Percentiles rank a stretch among this genome's conserved stretches.
Conservation (phyloP, 1,140 invertebrate species). For the Lycorma delicatula region DNA sequence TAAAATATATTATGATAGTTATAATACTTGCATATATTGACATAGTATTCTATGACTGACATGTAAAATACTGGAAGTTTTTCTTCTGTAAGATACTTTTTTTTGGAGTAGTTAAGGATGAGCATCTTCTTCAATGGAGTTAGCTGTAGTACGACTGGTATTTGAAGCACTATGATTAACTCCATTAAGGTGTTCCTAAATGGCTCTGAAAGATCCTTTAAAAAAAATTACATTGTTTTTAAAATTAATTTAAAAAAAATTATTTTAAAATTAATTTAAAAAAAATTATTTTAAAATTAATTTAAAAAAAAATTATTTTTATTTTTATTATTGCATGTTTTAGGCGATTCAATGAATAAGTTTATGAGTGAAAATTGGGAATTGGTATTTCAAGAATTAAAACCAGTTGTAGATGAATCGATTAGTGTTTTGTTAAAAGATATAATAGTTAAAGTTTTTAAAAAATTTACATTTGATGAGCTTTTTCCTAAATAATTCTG, state of each 20-base stretch:
- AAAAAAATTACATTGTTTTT: too few relatives aligned
- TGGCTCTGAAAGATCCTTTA: too few relatives aligned
- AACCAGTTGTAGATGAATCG: constrained; percentile 49
- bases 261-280: not conserved
- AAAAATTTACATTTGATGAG: constrained; percentile 50
- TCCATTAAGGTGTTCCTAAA: not conserved
- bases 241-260: not conserved
- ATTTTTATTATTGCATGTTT: constrained; percentile 14
- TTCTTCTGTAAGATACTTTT: too few relatives aligned
- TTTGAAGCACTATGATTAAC: not conserved
- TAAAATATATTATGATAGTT: too few relatives aligned
- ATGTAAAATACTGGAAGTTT: too few relatives aligned
- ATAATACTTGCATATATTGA: too few relatives aligned
- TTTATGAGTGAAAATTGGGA: constrained; percentile 58
- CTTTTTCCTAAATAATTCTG: constrained; percentile 34
- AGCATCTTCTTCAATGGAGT: too few relatives aligned
- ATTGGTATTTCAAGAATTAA: constrained; percentile 53
- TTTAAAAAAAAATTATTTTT: not conserved
- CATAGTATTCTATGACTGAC: too few relatives aligned
- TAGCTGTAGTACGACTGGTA: too few relatives aligned
- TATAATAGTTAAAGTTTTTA: constrained; percentile 51
- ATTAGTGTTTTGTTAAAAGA: constrained; percentile 50
- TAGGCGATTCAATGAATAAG: constrained; percentile 38
- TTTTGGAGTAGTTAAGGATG: too few relatives aligned
- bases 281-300: not conserved